These are phyloP conservation scores for Drosophila virilis DNA, from an alignment of 1,140 invertebrate species.

Conservation along the genomic window DNA sequence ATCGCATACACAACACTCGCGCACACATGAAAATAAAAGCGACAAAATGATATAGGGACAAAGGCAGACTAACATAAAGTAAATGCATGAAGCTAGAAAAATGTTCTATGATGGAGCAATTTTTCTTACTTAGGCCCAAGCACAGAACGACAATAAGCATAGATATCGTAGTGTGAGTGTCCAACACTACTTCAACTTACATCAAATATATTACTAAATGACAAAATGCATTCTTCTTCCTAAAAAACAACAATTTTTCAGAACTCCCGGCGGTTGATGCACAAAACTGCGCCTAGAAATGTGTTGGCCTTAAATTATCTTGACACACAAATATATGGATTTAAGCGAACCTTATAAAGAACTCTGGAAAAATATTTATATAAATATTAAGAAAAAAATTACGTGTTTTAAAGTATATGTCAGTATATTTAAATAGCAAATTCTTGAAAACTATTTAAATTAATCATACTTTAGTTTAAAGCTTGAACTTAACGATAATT, in stretches of 20 bases:
- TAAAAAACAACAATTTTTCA: background rate
- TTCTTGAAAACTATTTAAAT: no score
- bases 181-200: background rate
- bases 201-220: conserved; percentile 4
- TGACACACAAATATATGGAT: no score
- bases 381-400: no score
- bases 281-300: background rate
- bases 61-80: conserved; percentile 41
- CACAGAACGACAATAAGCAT: conserved; percentile 15
- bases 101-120: conserved; percentile 60
- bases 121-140: conserved; percentile 70
- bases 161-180: background rate
- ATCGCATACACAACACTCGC: conserved; percentile 49
- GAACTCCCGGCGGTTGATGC: background rate
- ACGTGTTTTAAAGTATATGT: no score
- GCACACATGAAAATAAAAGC: conserved; percentile 48
- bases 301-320: background rate
- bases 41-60: conserved; percentile 58
- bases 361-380: no score
- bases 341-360: no score
- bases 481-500: no score
- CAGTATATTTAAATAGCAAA: no score
- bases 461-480: no score
- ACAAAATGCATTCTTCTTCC: background rate
- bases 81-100: conserved; percentile 47